Evolutionary conservation across 1,140 invertebrate species (phyloP).

Genomic region (Aphelinus atriplicis): DNA sequence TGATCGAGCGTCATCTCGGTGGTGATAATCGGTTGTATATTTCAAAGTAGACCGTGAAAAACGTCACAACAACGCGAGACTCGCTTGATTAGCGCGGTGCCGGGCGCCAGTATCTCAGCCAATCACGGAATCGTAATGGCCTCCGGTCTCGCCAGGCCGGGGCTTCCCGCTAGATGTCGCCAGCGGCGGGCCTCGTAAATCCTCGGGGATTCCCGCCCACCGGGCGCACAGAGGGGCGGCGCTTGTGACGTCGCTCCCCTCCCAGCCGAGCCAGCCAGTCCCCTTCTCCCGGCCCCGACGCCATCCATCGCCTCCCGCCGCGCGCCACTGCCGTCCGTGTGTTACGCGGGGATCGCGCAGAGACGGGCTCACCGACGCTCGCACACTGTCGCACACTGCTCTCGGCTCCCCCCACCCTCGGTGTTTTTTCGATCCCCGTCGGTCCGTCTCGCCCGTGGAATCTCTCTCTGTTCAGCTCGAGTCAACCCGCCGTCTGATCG

Average conservation of each 20-base stretch:
- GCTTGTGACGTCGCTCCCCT: slow-evolving; percentile 43
- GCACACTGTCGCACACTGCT: too few species aligned
- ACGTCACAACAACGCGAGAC: slow-evolving; percentile 17
- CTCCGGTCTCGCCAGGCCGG: slow-evolving; percentile 47
- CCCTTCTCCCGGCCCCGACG: slow-evolving; percentile 39
- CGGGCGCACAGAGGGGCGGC: slow-evolving; percentile 57
- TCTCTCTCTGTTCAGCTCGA: too few species aligned
- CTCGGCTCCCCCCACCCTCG: neutral
- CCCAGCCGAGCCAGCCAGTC: slow-evolving; percentile 20
- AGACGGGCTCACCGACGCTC: too few species aligned
- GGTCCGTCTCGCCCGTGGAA: neutral
- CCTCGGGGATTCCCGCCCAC: slow-evolving; percentile 64
- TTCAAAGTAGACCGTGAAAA: neutral
- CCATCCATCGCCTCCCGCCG: neutral
- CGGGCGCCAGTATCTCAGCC: slow-evolving; percentile 50
- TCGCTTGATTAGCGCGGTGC: slow-evolving; percentile 63
- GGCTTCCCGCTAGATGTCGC: slow-evolving; percentile 57
- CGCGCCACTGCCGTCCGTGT: too few species aligned
- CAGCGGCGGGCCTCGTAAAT: slow-evolving; percentile 59
- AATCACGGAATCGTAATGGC: slow-evolving; percentile 65
- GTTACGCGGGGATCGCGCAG: too few species aligned
- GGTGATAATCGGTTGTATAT: too few species aligned
- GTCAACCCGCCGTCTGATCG: too few species aligned
- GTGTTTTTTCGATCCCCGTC: neutral
- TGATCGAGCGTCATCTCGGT: neutral